Conservation (phyloP, 2,888 invertebrate species). For the Sylvicola fuscatus region DNA sequence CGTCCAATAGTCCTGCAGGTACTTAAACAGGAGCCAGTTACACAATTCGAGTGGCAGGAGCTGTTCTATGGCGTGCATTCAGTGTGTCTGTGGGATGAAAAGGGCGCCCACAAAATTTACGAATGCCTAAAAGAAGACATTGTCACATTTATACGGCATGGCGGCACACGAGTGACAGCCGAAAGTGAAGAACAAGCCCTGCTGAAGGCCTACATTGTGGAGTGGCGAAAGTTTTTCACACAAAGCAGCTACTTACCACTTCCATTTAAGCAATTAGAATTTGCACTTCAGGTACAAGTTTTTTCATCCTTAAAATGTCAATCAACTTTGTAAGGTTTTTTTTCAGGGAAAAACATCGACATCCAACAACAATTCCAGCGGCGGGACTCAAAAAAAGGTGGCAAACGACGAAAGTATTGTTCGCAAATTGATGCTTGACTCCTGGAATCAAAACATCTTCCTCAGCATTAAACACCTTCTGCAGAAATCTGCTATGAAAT, state of each 20-base stretch:
- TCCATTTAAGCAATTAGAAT: constrained; percentile 85
- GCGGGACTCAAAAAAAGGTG: constrained; percentile 28
- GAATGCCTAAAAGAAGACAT: constrained; percentile 83
- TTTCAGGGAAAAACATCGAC: constrained; percentile 3
- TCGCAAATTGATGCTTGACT: constrained; percentile 89
- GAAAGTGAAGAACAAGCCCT: constrained; percentile 90
- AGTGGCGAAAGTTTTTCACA: constrained; percentile 96
- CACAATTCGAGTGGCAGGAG: constrained; percentile 93
- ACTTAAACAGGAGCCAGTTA: constrained; percentile 82
- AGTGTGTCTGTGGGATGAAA: constrained; percentile 94
- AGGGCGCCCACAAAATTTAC: constrained; percentile 72
- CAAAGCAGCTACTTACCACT: constrained; percentile 94
- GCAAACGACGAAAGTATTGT: constrained; percentile 78
- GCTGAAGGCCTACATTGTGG: constrained; percentile 87
- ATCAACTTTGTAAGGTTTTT: constrained; percentile 8
- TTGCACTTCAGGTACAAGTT: constrained; percentile 41
- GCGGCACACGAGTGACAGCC: constrained; percentile 71
- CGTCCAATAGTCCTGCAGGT: constrained; percentile 84
- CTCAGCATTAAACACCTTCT: constrained; percentile 81
- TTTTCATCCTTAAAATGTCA: constrained; percentile 7
- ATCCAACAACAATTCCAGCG: constrained; percentile 8
- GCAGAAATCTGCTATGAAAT: constrained; percentile 92
- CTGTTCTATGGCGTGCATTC: constrained; percentile 90
- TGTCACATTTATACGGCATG: constrained; percentile 82
- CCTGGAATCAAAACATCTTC: constrained; percentile 97